Base-by-base conservation (phyloP, 2,888 invertebrate genomes). In the Drosophila cognata region DNA sequence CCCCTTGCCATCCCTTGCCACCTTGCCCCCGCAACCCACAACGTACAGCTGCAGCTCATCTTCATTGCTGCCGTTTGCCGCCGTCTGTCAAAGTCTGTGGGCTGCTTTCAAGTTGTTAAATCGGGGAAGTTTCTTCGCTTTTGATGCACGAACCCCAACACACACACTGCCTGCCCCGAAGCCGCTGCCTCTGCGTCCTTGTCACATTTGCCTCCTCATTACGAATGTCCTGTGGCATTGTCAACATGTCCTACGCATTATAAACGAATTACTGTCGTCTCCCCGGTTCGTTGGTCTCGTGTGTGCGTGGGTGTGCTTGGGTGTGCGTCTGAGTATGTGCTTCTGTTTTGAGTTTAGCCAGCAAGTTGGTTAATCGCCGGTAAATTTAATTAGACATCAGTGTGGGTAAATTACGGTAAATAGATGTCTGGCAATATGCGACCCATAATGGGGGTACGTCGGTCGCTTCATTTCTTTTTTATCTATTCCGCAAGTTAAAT, bases 161-260 rank as follows among this genome's bases (percentile, higher is more conserved):
- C 18, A 46, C 50, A 50, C 5, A 41, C 57, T 11, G 43, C 38
- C 21, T 5, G 33, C 8, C 25, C 13, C 35, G 35, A 25, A 8
- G 25, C 4, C 16, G 11, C 51, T 28, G 55, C 36, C 38, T 56
- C 25, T 2, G 7, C 36, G 18, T n/a, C 48, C 48, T 59, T 72
- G 55, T 62, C 60, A 50, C 77, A 59, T 58, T 60, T 71, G 71
- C 82, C 89, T 84, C 74, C 89, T 86, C 90, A 86, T 86, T 89
- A 88, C 81, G 79, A 81, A 88, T 88, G 86, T 89, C 88, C 88
- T 86, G 90, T 90, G 90, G 90, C 92, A 91, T 89, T 90, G 91
- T 91, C 86, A 88, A 90, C 91, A 92, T 92, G 92, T 92, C 91
- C 89, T 91, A 89, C 88, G 91, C 92, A 92, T 91, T 91, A 89